A percentile compares a stretch with the other conserved stretches of the same genome.
Conservation (phyloP, 2,113 vertebrate genomes). For the Halichoerus grypus region DNA sequence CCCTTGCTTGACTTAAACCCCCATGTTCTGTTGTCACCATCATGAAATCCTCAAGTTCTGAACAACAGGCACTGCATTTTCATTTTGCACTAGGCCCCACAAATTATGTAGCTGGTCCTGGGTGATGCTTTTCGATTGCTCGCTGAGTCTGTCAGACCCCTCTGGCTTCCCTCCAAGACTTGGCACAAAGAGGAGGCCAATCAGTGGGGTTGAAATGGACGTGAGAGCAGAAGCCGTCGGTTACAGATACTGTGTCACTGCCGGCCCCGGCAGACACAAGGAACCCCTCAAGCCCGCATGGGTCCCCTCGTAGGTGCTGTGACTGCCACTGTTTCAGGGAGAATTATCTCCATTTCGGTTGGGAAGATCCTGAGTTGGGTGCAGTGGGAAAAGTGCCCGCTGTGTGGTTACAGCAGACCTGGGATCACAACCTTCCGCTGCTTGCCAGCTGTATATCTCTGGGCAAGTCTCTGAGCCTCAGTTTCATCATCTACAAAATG, state of each 20-base stretch:
- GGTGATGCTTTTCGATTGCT: too few species aligned
- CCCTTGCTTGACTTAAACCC: neutral
- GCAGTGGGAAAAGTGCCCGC: neutral
- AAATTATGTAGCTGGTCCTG: neutral
- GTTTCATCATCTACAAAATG: neutral
- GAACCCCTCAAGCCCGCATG: too few species aligned
- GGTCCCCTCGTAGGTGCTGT: neutral
- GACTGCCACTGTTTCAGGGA: fast-evolving
- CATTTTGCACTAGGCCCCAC: neutral
- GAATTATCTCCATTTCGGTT: neutral
- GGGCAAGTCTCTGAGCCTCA: neutral
- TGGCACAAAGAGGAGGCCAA: neutral
- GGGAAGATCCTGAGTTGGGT: neutral
- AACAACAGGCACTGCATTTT: neutral
- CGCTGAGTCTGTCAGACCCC: neutral
- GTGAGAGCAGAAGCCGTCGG: neutral
- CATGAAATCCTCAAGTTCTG: neutral
- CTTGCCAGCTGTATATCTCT: neutral
- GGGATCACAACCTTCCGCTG: neutral
- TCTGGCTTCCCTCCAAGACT: neutral
- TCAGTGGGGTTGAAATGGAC: neutral
- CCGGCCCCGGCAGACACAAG: too few species aligned
- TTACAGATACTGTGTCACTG: neutral
- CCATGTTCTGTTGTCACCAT: neutral
- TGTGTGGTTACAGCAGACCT: neutral